phyloP scores from a whole-genome alignment of 1,140 invertebrate genomes.

The Drosophila arawakana region DNA sequence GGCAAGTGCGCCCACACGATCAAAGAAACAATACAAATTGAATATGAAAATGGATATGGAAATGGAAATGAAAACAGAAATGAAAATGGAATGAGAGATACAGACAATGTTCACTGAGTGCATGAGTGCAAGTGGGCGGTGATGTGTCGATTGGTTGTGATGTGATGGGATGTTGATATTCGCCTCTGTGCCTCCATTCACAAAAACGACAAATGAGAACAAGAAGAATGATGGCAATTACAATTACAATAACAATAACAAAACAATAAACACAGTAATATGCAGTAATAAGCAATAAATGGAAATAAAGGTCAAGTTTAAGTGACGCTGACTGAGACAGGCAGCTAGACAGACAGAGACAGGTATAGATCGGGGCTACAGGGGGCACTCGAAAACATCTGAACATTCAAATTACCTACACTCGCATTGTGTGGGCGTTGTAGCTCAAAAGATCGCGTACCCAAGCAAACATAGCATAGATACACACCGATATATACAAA shows the following conservation, averaged over 20 bases:
- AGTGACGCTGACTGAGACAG: slow-evolving; percentile 50
- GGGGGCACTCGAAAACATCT: background rate
- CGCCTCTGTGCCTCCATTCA: slow-evolving; percentile 35
- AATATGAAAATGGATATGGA: slow-evolving; percentile 3
- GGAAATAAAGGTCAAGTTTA: slow-evolving; percentile 79
- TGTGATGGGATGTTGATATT: too few species aligned
- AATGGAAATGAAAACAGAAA: slow-evolving; percentile 6
- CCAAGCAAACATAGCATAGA: background rate
- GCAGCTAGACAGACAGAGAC: background rate
- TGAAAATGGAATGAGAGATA: slow-evolving; percentile 35
- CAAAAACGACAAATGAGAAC: slow-evolving; percentile 38
- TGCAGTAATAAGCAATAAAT: slow-evolving; percentile 74
- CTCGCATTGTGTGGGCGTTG: slow-evolving; percentile 15
- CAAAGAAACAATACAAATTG: slow-evolving; percentile 8
- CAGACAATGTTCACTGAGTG: slow-evolving; percentile 20
- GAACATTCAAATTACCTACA: slow-evolving; percentile 10
- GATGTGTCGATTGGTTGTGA: slow-evolving; percentile 9
- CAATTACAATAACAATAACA: slow-evolving; percentile 49
- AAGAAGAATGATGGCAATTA: slow-evolving; percentile 45
- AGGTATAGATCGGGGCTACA: too few species aligned
- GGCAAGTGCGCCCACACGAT: slow-evolving; percentile 35
- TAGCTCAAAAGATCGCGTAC: background rate
- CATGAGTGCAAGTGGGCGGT: slow-evolving; percentile 53
- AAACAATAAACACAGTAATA: slow-evolving; percentile 44
- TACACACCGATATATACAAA: background rate